Conservation (phyloP, 2,888 invertebrate species). For the Brachycybe producta region DNA sequence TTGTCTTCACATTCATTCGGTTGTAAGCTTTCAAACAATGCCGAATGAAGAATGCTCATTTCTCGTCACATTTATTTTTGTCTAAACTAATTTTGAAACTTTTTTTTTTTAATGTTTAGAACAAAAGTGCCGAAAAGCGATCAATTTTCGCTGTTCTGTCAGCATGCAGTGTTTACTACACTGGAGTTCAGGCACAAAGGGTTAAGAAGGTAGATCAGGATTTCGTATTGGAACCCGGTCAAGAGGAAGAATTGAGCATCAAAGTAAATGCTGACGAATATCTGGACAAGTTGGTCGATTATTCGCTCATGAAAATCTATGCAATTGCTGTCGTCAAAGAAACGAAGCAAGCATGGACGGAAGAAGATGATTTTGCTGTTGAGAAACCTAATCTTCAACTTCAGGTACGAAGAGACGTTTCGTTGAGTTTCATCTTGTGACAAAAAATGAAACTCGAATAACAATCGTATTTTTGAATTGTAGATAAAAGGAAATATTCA, state of each 20-base stretch:
- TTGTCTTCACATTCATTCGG: too few relatives aligned
- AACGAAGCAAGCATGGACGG: conserved; percentile 68
- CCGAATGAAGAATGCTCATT: neutral
- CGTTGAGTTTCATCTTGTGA: neutral
- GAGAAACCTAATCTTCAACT: conserved; percentile 56
- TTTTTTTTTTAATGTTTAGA: conserved; percentile 34
- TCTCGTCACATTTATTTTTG: neutral
- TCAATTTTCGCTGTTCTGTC: conserved; percentile 49
- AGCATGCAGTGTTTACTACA: conserved; percentile 60
- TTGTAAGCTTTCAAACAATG: neutral
- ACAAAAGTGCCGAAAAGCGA: conserved; percentile 48
- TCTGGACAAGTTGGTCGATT: conserved; percentile 54
- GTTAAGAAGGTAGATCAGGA: conserved; percentile 55
- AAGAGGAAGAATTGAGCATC: conserved; percentile 46
- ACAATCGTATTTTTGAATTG: conserved; percentile 18
- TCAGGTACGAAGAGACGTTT: conserved; percentile 39
- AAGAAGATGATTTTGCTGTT: conserved; percentile 68
- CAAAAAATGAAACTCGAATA: neutral
- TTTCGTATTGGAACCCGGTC: conserved; percentile 47
- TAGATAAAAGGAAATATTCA: conserved; percentile 50
- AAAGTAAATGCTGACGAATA: conserved; percentile 53
- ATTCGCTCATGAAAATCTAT: conserved; percentile 55
- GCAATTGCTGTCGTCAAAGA: conserved; percentile 64
- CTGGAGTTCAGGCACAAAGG: conserved; percentile 54
- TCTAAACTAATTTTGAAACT: neutral